A percentile compares a stretch with the other conserved stretches of the same genome.
phyloP scores from a whole-genome alignment of 2,797 vertebrate genomes.

The Salmo trutta region DNA sequence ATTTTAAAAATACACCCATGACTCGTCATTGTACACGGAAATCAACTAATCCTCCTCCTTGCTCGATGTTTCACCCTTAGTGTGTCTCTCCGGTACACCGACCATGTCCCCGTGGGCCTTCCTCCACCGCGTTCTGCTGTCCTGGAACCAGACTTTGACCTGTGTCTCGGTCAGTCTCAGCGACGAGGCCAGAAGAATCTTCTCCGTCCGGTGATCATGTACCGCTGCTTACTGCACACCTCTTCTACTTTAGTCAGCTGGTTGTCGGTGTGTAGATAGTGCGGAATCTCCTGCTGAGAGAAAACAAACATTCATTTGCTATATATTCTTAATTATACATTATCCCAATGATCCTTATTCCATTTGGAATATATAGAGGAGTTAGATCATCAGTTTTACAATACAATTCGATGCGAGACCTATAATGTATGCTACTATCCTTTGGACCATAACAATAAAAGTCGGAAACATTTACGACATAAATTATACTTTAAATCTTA shows the following conservation, averaged over 20 bases:
- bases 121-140: constrained; percentile 35
- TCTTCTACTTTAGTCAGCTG: constrained; percentile 40
- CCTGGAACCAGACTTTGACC: constrained; percentile 44
- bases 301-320: not conserved
- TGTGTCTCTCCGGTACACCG: not conserved
- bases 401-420: not conserved
- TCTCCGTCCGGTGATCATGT: constrained; percentile 39
- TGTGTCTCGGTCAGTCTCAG: constrained; percentile 38
- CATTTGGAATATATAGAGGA: too few relatives aligned
- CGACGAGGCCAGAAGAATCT: constrained; percentile 36
- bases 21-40: constrained; percentile 22
- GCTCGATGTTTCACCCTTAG: not conserved
- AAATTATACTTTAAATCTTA: not conserved
- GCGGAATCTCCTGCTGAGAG: constrained; percentile 14
- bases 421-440: not conserved
- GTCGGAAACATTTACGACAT: not conserved
- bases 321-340: not conserved
- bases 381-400: too few relatives aligned
- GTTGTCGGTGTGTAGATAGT: constrained; percentile 44
- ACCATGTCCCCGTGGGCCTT: constrained; percentile 23
- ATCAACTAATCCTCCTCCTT: constrained; percentile 10
- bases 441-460: not conserved
- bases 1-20: not conserved
- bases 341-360: not conserved
- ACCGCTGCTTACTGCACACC: constrained; percentile 39